A percentile compares a stretch with the other conserved stretches of the same genome.
Evolutionary conservation across 2,797 vertebrate species (phyloP).

Genomic region (Gambelia wislizenii): DNA sequence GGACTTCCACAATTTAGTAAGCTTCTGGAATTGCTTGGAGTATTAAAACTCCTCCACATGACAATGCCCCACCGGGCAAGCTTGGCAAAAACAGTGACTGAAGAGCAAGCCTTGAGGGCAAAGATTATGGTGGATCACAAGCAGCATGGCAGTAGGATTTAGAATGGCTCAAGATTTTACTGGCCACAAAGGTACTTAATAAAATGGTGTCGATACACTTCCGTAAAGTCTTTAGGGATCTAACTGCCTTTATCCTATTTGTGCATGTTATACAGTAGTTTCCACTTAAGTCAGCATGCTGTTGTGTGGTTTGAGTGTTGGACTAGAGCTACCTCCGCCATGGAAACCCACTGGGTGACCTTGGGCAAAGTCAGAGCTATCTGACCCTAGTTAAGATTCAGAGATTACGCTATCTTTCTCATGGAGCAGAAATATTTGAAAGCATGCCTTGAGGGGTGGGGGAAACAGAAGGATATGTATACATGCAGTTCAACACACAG

Average conservation of each 20-base stretch:
- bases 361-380: no score
- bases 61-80: no score
- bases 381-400: background rate
- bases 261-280: no score
- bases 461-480: background rate
- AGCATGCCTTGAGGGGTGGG: background rate
- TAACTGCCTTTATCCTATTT: no score
- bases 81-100: background rate
- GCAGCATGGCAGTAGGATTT: background rate
- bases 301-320: no score
- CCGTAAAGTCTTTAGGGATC: no score
- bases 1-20: background rate
- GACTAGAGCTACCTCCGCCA: no score
- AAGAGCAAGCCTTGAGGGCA: background rate
- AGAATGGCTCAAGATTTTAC: background rate
- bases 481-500: background rate
- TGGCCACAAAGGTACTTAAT: background rate
- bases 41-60: background rate
- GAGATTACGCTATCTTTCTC: background rate
- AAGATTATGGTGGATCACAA: no score
- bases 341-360: no score
- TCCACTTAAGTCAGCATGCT: no score
- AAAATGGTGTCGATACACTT: no score
- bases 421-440: background rate
- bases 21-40: background rate